These are phyloP conservation scores for Argyresthia albistria DNA, from an alignment of 2,888 invertebrate genomes.

Conservation along the genomic window DNA sequence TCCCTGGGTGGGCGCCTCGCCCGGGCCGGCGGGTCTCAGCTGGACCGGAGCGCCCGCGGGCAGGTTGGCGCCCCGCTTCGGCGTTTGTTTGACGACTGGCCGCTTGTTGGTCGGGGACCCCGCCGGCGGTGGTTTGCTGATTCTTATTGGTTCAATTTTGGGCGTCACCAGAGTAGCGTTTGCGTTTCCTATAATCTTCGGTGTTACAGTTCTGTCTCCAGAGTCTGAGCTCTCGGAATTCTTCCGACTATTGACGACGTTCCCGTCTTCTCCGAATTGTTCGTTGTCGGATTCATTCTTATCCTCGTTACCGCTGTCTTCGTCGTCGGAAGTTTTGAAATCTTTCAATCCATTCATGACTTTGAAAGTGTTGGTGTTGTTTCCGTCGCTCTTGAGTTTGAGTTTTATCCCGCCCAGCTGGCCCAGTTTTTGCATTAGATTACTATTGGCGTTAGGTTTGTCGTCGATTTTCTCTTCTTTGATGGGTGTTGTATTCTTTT, in stretches of 20 bases:
- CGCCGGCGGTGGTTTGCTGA: constrained; percentile 19
- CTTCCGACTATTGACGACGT: constrained; percentile 11
- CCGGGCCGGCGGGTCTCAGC: neutral
- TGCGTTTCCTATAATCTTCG: constrained; percentile 10
- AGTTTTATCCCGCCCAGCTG: constrained; percentile 60
- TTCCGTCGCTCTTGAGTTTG: constrained; percentile 58
- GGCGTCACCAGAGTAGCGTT: constrained; percentile 19
- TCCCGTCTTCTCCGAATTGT: constrained; percentile 6
- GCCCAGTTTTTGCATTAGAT: constrained; percentile 51
- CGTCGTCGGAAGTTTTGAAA: constrained; percentile 56
- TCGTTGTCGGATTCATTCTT: constrained; percentile 14
- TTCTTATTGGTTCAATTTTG: constrained; percentile 20
- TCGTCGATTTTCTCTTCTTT: constrained; percentile 41
- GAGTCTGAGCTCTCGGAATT: constrained; percentile 32
- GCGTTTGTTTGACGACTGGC: constrained; percentile 56
- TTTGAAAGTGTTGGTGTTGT: constrained; percentile 48
- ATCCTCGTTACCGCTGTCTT: constrained; percentile 26
- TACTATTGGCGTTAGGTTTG: constrained; percentile 12
- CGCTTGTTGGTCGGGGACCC: constrained; percentile 34
- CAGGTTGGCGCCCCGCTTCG: constrained; percentile 44
- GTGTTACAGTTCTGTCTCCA: constrained; percentile 4
- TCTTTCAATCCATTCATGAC: constrained; percentile 59
- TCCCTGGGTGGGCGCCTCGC: constrained; percentile 2
- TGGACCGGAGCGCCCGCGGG: constrained; percentile 6
- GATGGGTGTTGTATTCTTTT: constrained; percentile 45